phyloP scores from a whole-genome alignment of 2,113 vertebrate genomes.

The Ceyx melanurus region DNA sequence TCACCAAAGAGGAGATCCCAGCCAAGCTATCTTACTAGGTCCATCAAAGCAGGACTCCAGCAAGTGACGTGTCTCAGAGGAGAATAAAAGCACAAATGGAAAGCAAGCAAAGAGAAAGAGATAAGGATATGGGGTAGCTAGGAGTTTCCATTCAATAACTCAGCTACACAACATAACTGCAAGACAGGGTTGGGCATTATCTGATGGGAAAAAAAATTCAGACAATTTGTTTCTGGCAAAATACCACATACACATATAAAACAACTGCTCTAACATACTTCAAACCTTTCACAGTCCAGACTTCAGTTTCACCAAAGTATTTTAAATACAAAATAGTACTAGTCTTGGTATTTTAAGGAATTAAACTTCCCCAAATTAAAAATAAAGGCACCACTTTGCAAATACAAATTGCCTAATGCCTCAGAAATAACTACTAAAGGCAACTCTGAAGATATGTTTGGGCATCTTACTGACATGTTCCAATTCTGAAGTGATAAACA shows the following conservation, averaged over 20 bases:
- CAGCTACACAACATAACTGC: constrained; percentile 30
- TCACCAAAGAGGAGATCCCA: constrained; percentile 56
- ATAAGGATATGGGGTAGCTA: constrained; percentile 39
- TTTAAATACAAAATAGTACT: background rate
- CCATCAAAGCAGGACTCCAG: constrained; percentile 60
- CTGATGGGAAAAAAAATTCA: background rate
- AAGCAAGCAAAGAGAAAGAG: constrained; percentile 50
- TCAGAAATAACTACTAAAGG: background rate
- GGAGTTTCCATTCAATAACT: constrained; percentile 33
- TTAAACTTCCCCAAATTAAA: background rate
- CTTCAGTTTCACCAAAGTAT: background rate
- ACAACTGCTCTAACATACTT: background rate
- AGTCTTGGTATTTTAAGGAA: background rate
- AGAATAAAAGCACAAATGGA: constrained; percentile 40
- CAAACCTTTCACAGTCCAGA: background rate
- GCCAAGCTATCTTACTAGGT: constrained; percentile 56
- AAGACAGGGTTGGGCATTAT: background rate
- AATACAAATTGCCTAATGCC: background rate
- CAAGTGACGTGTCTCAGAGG: constrained; percentile 40
- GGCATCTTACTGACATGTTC: background rate
- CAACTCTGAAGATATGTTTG: background rate
- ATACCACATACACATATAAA: background rate
- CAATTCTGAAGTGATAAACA: background rate
- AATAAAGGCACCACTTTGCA: background rate
- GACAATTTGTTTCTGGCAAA: background rate